Evolutionary conservation across 2,113 vertebrate species (phyloP).

Genomic region (Marmota flaviventris): DNA sequence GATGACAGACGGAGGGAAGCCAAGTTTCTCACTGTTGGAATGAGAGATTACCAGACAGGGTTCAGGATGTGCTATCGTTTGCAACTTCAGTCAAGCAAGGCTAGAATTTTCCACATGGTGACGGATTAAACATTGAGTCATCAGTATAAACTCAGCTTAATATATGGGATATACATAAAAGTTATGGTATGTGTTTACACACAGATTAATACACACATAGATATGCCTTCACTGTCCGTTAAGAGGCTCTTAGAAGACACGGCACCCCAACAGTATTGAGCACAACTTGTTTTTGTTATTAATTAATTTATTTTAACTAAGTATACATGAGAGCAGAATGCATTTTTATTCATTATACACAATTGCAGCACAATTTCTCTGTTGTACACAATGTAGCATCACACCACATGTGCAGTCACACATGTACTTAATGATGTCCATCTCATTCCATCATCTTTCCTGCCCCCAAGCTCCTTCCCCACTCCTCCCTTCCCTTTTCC

Average conservation of each 20-base stretch:
- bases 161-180: not conserved
- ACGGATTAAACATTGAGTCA: not conserved
- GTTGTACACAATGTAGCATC: too few species aligned
- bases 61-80: too few species aligned
- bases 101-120: too few species aligned
- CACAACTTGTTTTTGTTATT: not conserved
- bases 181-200: not conserved
- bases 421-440: too few species aligned
- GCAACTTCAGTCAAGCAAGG: not conserved
- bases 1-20: not conserved
- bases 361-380: too few species aligned
- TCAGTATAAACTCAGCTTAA: not conserved
- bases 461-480: too few species aligned
- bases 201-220: not conserved
- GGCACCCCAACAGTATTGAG: not conserved
- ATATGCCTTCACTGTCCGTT: not conserved
- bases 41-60: not conserved
- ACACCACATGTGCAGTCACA: too few species aligned
- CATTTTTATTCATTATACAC: too few species aligned
- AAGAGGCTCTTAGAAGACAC: not conserved
- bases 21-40: not conserved
- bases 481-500: too few species aligned
- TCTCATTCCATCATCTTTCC: too few species aligned
- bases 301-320: too few species aligned
- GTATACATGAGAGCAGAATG: too few species aligned